phyloP scores from a whole-genome alignment of 2,797 vertebrate genomes.

The Brachyrhaphis roseni region DNA sequence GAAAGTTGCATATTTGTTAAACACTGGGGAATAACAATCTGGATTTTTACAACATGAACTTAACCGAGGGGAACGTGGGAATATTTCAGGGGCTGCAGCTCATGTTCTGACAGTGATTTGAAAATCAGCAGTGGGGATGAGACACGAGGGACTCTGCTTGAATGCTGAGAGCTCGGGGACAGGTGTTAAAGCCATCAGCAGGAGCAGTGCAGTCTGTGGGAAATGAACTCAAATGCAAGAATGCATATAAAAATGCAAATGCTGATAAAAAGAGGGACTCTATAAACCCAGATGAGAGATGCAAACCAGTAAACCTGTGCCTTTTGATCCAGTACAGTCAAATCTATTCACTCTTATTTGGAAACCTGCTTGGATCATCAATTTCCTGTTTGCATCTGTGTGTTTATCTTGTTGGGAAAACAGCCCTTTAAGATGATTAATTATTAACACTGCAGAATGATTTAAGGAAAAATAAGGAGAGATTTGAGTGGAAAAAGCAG shows the following conservation, averaged over 20 bases:
- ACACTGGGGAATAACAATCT: constrained; percentile 33
- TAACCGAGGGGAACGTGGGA: constrained; percentile 28
- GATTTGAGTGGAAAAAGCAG: constrained; percentile 29
- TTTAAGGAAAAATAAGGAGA: constrained; percentile 33
- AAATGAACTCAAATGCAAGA: constrained; percentile 23
- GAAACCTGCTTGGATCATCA: constrained; percentile 56
- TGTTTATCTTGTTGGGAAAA: constrained; percentile 34
- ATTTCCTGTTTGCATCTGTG: constrained; percentile 28
- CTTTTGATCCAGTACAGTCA: constrained; percentile 60
- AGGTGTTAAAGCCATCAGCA: constrained; percentile 52
- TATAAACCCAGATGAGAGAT: neutral
- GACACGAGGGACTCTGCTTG: neutral
- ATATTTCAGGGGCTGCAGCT: constrained; percentile 36
- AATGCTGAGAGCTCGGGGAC: constrained; percentile 27
- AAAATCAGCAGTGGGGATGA: constrained; percentile 19
- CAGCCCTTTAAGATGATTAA: constrained; percentile 45
- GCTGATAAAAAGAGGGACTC: neutral
- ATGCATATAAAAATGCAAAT: neutral
- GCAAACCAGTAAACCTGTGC: constrained; percentile 20
- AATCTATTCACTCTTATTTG: constrained; percentile 32
- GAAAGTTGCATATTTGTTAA: constrained; percentile 45
- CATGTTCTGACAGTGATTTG: constrained; percentile 27
- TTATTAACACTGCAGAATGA: constrained; percentile 58
- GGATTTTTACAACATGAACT: constrained; percentile 21
- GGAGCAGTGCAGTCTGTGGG: constrained; percentile 8